Evolutionary conservation across 2,888 invertebrate species (phyloP).

Genomic region (Erpobdella octoculata): DNA sequence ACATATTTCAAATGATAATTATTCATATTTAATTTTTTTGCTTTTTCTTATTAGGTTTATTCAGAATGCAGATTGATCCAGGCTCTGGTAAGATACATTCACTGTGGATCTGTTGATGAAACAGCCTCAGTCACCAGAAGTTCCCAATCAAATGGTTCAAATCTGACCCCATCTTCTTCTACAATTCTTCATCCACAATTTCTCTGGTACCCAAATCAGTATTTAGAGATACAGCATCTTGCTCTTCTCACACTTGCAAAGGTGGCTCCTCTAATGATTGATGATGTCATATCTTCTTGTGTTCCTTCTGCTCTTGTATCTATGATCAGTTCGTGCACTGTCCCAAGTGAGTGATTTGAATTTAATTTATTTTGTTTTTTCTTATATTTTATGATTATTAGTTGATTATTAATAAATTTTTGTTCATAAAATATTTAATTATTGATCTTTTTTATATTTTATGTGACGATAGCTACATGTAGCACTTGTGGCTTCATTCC

Average conservation of each 20-base stretch:
- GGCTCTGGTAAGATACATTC: not conserved
- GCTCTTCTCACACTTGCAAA: slow-evolving; percentile 49
- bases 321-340: not conserved
- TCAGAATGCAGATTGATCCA: not conserved
- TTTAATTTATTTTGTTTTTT: too few relatives aligned
- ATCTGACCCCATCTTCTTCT: not conserved
- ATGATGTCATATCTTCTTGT: slow-evolving; percentile 51
- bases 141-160: not conserved
- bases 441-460: too few relatives aligned
- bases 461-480: too few relatives aligned
- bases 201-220: slow-evolving; percentile 50
- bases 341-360: too few relatives aligned
- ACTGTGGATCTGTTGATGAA: not conserved
- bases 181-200: slow-evolving; percentile 26
- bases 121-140: not conserved
- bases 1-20: not conserved
- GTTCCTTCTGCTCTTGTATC: not conserved
- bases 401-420: too few relatives aligned
- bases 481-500: too few relatives aligned
- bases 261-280: slow-evolving; percentile 48
- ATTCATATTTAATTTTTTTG: too few relatives aligned
- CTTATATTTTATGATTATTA: too few relatives aligned
- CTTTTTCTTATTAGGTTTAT: too few relatives aligned
- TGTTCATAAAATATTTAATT: too few relatives aligned
- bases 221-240: slow-evolving; percentile 52